Evolutionary conservation across 2,888 invertebrate genomes (phyloP), one percentile per base, ranked within the genome.

Genomic region (Spicauda simplicius): DNA sequence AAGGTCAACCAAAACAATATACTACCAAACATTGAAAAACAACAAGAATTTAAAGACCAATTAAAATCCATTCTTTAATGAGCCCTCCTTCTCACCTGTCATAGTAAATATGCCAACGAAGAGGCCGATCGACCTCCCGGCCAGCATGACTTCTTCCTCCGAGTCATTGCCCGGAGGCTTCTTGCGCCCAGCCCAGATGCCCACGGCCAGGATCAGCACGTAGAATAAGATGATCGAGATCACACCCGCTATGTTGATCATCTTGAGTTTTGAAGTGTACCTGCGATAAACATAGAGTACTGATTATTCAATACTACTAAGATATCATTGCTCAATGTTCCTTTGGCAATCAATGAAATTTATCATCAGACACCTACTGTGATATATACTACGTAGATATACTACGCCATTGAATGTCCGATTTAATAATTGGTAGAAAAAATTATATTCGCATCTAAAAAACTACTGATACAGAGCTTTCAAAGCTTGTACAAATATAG

Each of bases 61-160:
- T 6, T 4, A 6, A 10, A 33, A 33, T 33, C 7, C 33, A 8
- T 33, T 33, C 33, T 33, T 33, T 6, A 33, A 33, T 33, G 4
- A 33, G 33, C 6, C 33, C 33, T 33, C 10, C 33, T 33, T 20
- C n/a, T n/a, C n/a, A 98, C 98, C 98, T 84, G 99, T 99, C 99
- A 99, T 99, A 37, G 99, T 99, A 84, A 99, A 99, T 79, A 99
- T 98, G 58, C 99, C 99, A 68, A 99, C 99, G 84, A 99, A 97
- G 62, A 99, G 94, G 7, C 99, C 98, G 81, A 99, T 99, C 84
- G 99, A 99, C 70, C 99, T 94, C 10, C 99, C 99, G 0, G 99
- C 99, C 84, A 99, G 92, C 99, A 99, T 99, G 69, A 99, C 98
- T 91, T 99, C 99, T 91, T 99, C 99, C 85, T 98, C 98, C 63